phyloP scores from a whole-genome alignment of 1,140 invertebrate species.

The Hetaerina americana region DNA sequence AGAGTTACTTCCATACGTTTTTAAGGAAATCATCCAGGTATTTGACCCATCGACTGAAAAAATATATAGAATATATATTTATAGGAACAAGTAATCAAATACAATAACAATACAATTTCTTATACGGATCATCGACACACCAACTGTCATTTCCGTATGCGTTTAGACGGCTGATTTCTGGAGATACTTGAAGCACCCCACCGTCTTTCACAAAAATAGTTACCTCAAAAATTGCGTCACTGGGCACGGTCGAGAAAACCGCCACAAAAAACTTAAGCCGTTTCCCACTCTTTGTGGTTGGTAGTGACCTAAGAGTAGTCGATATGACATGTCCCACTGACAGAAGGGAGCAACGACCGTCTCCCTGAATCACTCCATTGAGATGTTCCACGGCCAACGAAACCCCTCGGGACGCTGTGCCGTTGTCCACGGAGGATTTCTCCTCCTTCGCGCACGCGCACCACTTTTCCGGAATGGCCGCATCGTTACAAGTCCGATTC shows the following conservation, averaged over 20 bases:
- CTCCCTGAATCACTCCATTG: neutral
- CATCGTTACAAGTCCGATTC: slow-evolving; percentile 4
- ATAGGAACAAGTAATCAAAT: no score
- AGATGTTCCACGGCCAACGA: neutral
- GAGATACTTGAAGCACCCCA: slow-evolving; percentile 15
- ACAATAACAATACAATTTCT: slow-evolving; percentile 25
- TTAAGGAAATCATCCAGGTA: no score
- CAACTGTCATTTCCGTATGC: slow-evolving; percentile 22
- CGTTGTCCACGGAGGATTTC: neutral
- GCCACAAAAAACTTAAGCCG: slow-evolving; percentile 18
- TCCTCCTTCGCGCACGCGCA: neutral
- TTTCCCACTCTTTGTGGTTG: neutral
- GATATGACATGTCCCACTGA: neutral
- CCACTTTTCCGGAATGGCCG: neutral
- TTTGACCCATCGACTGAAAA: no score
- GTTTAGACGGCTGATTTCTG: slow-evolving; percentile 22
- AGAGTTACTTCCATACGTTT: no score
- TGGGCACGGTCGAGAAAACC: slow-evolving; percentile 19
- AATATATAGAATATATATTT: no score
- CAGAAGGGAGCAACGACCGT: neutral
- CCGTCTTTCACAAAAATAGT: slow-evolving; percentile 19
- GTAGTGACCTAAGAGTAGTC: neutral
- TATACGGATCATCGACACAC: slow-evolving; percentile 20
- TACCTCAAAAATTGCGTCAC: slow-evolving; percentile 25
- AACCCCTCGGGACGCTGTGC: neutral